Conservation (phyloP, 92 coral and sea anemone species). For the Actinernus sp. region DNA sequence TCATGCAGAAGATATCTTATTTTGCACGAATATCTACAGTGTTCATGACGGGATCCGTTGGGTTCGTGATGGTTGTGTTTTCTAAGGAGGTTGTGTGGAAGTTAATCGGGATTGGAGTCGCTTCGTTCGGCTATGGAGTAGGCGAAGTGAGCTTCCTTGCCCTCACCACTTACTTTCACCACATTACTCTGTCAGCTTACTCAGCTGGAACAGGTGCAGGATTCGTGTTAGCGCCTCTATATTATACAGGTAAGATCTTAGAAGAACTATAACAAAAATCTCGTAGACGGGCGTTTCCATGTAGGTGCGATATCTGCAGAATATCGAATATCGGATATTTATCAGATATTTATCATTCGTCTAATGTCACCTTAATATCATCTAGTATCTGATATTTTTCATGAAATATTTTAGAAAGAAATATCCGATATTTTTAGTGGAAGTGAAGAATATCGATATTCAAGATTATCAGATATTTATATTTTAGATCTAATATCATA, state of each 20-base stretch:
- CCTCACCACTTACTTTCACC: slow-evolving; percentile 75
- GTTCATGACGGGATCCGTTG: slow-evolving; percentile 62
- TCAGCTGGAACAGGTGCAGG: slow-evolving; percentile 87
- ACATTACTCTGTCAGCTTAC: slow-evolving; percentile 61
- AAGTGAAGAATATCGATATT: no score
- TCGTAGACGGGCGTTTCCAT: no score
- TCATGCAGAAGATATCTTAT: slow-evolving; percentile 74
- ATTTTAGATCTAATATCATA: no score
- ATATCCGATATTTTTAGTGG: no score
- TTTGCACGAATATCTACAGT: slow-evolving; percentile 71
- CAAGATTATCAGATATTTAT: no score
- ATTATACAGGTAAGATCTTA: slow-evolving; percentile 69
- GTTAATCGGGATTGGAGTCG: slow-evolving; percentile 76
- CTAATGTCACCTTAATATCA: no score
- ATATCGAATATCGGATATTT: no score
- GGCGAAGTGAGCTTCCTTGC: slow-evolving; percentile 86
- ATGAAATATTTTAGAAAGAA: no score
- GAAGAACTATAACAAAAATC: no score
- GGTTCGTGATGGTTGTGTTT: slow-evolving; percentile 68
- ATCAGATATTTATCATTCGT: no score
- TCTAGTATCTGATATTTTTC: no score
- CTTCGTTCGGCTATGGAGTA: slow-evolving; percentile 82
- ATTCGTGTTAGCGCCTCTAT: slow-evolving; percentile 71
- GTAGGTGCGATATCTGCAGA: no score
- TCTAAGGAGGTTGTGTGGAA: slow-evolving; percentile 75